Evolutionary conservation across 1,140 invertebrate genomes (phyloP), one percentile per base, ranked within the genome.

Genomic region (Drosophila parabipectinata): DNA sequence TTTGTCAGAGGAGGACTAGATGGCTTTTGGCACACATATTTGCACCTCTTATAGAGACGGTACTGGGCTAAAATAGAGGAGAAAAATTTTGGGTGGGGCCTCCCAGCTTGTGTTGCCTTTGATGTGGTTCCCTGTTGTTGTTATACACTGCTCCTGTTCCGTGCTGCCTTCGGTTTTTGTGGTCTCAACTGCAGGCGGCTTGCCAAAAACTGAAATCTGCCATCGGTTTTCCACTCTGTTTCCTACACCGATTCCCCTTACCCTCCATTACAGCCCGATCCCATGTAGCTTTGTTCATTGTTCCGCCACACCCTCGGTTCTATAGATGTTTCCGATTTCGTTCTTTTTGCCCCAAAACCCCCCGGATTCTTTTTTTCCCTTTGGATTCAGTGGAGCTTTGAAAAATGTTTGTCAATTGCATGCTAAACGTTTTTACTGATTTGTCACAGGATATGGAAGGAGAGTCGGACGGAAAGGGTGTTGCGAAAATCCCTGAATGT

Each of bases 51-150:
- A 63, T 72, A 21, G 53, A 9, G 8, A 26, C 3, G 44, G 28
- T 37, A 15, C n/a, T 18, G 41, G 34, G 34, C 9, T 10, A 9
- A 37, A 37, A 37, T 21, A 37, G 37, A 48, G 55, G 58, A 32
- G 34, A 9, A 7, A 39, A 59, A 79, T 47, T n/a, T 15, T 21
- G 47, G 28, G 28, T 32, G 28, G 10, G 12, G 18, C 32, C 32
- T 50, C 56, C 57, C 64, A 61, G 71, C 55, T 72, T 61, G 67
- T 48, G 39, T 37, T 47, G 50, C 59, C 64, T 85, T 85, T 85
- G 82, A 87, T 87, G 82, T 75, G 82, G 78, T 62, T 34, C 60
- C 59, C 56, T 72, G 79, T 83, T 71, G 67, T 69, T 71, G 67
- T 69, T 57, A 8, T n/a, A 30, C 10, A 24, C 32, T 10, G 39